Conservation (phyloP, 2,113 vertebrate genomes). For the Calidris pygmaea region DNA sequence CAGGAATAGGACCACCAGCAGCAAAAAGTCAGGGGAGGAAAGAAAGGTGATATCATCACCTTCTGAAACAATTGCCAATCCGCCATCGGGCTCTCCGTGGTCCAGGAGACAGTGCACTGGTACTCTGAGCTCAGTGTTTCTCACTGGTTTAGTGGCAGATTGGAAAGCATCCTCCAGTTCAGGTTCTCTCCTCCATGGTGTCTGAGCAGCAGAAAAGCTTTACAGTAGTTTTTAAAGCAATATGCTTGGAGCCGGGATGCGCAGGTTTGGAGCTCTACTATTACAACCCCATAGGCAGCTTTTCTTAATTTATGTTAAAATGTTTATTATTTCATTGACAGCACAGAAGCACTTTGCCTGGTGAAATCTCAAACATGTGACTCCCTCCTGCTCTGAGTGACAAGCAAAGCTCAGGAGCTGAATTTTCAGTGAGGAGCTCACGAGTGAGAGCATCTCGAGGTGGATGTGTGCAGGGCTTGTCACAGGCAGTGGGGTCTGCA, state of each 20-base stretch:
- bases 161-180: not conserved
- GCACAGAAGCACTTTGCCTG: not conserved
- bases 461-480: not conserved
- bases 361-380: not conserved
- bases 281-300: slow-evolving; percentile 12
- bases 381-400: not conserved
- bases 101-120: not conserved
- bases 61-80: not conserved
- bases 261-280: not conserved
- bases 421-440: not conserved
- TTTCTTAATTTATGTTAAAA: slow-evolving; percentile 1
- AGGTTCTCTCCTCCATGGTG: not conserved
- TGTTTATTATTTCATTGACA: not conserved
- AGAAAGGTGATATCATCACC: not conserved
- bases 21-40: not conserved
- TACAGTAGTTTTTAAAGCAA: not conserved
- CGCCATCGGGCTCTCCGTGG: accelerated
- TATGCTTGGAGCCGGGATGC: not conserved
- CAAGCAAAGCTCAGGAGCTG: not conserved
- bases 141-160: not conserved
- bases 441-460: not conserved
- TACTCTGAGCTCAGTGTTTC: not conserved
- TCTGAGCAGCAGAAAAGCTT: not conserved
- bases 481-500: not conserved
- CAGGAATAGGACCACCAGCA: not conserved